Conservation (phyloP, 1,140 invertebrate species). For the Protaetia brevitarsis region DNA sequence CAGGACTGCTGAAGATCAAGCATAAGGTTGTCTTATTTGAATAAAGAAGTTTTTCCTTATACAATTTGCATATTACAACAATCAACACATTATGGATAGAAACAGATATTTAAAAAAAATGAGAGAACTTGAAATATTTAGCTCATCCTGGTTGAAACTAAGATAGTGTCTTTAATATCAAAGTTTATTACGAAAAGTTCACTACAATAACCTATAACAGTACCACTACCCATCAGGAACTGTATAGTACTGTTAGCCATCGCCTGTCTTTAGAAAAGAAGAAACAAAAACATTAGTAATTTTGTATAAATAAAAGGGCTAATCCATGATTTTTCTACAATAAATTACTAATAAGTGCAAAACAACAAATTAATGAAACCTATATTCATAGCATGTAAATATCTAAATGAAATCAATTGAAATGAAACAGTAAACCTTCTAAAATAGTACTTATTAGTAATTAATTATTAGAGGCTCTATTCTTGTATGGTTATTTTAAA, state of each 20-base stretch:
- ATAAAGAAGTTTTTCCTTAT: no score
- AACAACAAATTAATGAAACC: no score
- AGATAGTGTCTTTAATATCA: slow-evolving; percentile 12
- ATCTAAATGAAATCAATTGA: no score
- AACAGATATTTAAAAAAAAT: neutral
- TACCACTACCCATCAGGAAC: slow-evolving; percentile 20
- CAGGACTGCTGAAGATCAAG: neutral
- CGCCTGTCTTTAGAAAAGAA: slow-evolving; percentile 17
- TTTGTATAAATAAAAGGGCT: neutral
- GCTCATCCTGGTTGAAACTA: slow-evolving; percentile 1
- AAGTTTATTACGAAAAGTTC: slow-evolving; percentile 8
- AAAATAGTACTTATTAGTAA: no score
- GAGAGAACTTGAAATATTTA: neutral
- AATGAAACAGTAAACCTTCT: no score
- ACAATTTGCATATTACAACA: neutral
- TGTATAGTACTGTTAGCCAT: slow-evolving; percentile 22
- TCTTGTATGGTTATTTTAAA: no score
- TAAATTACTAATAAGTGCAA: no score
- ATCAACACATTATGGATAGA: neutral
- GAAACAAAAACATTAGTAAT: slow-evolving; percentile 1
- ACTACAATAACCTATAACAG: slow-evolving; percentile 23
- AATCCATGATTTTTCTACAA: neutral
- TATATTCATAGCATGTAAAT: no score
- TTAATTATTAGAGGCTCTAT: no score
- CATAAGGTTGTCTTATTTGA: no score